Percentiles rank a stretch among this genome's conserved stretches.
These are phyloP conservation scores for Polyergus mexicanus DNA, from an alignment of 1,140 invertebrate species.

Conservation along the genomic window DNA sequence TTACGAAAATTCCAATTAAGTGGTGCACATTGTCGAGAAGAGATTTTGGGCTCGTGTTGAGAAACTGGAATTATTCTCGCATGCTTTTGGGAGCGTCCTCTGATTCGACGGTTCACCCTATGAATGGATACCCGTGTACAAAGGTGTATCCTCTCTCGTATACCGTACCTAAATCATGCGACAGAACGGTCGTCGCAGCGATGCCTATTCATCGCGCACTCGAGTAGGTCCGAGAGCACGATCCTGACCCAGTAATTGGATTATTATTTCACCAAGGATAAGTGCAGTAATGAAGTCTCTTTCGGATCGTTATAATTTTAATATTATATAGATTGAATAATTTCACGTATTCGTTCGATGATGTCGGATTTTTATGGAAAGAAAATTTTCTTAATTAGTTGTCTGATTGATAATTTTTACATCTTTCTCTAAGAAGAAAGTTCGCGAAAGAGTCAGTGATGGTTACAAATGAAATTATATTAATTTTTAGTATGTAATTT, in stretches of 20 bases:
- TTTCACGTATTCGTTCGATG: not conserved
- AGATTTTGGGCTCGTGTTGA: not conserved
- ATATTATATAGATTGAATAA: constrained; percentile 7
- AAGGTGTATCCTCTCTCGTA: constrained; percentile 50
- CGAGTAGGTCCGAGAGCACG: constrained; percentile 62
- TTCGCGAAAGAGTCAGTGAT: not conserved
- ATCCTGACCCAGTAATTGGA: constrained; percentile 71
- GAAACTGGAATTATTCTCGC: not conserved
- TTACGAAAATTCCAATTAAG: not conserved
- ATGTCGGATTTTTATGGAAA: not conserved
- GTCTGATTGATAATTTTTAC: not conserved
- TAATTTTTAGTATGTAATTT: not conserved
- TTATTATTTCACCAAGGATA: constrained; percentile 64
- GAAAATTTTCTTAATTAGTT: not conserved
- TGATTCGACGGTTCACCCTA: constrained; percentile 50
- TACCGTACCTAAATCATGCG: constrained; percentile 66
- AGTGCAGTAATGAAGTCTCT: constrained; percentile 54
- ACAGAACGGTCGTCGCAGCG: constrained; percentile 60
- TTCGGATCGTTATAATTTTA: constrained; percentile 29
- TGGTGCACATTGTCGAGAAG: too few species aligned
- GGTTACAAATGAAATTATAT: not conserved
- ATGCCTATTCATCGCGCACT: constrained; percentile 66
- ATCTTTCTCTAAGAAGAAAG: not conserved
- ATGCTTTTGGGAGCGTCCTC: not conserved
- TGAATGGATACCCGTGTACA: constrained; percentile 47